Conservation (phyloP, 1,140 invertebrate genomes). For the Pteromalus puparum region DNA sequence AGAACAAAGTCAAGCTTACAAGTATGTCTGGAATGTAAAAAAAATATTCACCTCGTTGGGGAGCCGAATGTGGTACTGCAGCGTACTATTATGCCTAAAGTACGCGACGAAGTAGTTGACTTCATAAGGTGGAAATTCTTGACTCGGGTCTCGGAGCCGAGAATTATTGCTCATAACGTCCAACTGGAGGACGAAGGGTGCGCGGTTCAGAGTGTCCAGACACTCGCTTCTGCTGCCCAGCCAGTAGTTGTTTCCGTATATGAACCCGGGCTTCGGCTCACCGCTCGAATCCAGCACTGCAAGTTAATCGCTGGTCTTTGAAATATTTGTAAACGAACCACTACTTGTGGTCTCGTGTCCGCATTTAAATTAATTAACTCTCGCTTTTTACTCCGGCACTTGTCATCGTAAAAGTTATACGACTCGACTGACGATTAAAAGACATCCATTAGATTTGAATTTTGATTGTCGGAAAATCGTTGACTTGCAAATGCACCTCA, state of each 20-base stretch:
- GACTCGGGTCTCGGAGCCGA: constrained; percentile 57
- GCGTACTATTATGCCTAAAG: constrained; percentile 71
- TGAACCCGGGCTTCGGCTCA: constrained; percentile 67
- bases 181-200: constrained; percentile 57
- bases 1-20: constrained; percentile 16
- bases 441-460: neutral
- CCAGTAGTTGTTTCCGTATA: constrained; percentile 76
- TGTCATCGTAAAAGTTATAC: neutral
- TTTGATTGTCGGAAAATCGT: neutral
- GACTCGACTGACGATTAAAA: neutral
- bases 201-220: constrained; percentile 59
- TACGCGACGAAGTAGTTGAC: constrained; percentile 68
- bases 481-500: neutral
- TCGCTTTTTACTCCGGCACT: neutral
- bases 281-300: constrained; percentile 76
- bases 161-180: constrained; percentile 60
- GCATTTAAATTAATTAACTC: neutral
- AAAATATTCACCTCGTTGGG: constrained; percentile 64
- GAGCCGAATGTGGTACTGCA: constrained; percentile 69
- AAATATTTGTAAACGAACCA: no score
- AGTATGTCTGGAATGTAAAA: neutral
- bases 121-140: constrained; percentile 70
- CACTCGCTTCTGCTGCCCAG: constrained; percentile 72
- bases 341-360: neutral
- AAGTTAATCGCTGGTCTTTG: neutral